phyloP scores from a whole-genome alignment of 2,888 invertebrate genomes.

The Limnephilus lunatus region DNA sequence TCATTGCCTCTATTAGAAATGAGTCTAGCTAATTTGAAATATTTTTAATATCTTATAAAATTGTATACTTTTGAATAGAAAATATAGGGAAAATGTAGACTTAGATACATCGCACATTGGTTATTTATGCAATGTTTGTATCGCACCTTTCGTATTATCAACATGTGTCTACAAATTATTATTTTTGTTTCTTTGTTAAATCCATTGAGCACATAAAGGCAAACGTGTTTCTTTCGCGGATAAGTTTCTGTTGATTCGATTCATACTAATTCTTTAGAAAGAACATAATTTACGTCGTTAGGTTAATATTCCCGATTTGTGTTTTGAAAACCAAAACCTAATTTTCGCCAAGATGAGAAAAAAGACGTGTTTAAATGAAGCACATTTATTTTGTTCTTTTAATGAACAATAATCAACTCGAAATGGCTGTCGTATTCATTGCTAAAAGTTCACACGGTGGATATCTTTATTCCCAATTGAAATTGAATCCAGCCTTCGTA shows the following conservation, averaged over 20 bases:
- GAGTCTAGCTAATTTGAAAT: no score
- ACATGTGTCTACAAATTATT: background rate
- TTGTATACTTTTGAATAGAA: no score
- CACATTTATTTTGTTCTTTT: background rate
- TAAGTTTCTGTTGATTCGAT: background rate
- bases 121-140: background rate
- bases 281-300: background rate
- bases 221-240: no score
- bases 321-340: background rate
- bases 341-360: background rate
- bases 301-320: background rate
- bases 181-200: no score
- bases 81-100: no score
- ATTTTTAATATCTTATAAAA: no score
- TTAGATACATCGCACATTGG: background rate
- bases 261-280: background rate
- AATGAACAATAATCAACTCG: background rate
- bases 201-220: no score
- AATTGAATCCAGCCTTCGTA: conserved; percentile 14
- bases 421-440: background rate
- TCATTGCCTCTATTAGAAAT: no score
- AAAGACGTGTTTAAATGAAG: background rate
- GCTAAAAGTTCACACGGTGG: conserved; percentile 33
- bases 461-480: conserved; percentile 38
- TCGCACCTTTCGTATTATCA: background rate